Base-by-base conservation (phyloP, 2,113 vertebrate species). In the Gallinago undulata region DNA sequence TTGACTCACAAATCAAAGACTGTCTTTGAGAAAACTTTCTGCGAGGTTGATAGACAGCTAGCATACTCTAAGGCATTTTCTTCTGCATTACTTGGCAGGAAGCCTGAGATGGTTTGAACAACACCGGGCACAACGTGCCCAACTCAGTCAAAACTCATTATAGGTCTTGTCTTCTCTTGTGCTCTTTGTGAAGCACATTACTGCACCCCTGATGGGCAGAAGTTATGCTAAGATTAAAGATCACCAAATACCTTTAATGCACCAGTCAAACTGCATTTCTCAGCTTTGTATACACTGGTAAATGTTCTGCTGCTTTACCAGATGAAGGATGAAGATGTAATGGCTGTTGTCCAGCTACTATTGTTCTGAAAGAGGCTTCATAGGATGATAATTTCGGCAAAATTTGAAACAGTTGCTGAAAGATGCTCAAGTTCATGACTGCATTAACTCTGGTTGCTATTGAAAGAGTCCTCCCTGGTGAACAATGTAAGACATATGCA, bases 171-270 rank as follows among this genome's bases (percentile, higher is more conserved):
- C 94, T 97, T 98, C 97, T 96, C 90, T 94, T 93, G 81, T 83
- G 89, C 6, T 4, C 92, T 97, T 97, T 98, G 92, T 96, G 92
- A 97, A 97, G 94, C 93, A 94, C 93, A 91, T 79, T 97, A 97
- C 94, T 96, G 92, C 94, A 97, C 96, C 96, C 96, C 93, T 96
- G 96, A 96, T 95, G 97, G 96, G 96, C 90, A 95, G 97, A 93
- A 96, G 96, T 96, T 97, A 97, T 97, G 96, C 93, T 97, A 94
- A 96, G 97, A 97, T 91, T 96, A 96, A 97, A 97, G 84, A 97
- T 95, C 94, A 95, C 90, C 93, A 94, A 96, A 97, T 97, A 95
- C 86, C 95, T 97, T 97, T 97, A 97, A 97, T 98, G 96, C 96
- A 95, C 86, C 92, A 96, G 93, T 97, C 97, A 97, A 94, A 95